Evolutionary conservation across 2,113 vertebrate genomes (phyloP).

Genomic region (Tetrao urogallus): DNA sequence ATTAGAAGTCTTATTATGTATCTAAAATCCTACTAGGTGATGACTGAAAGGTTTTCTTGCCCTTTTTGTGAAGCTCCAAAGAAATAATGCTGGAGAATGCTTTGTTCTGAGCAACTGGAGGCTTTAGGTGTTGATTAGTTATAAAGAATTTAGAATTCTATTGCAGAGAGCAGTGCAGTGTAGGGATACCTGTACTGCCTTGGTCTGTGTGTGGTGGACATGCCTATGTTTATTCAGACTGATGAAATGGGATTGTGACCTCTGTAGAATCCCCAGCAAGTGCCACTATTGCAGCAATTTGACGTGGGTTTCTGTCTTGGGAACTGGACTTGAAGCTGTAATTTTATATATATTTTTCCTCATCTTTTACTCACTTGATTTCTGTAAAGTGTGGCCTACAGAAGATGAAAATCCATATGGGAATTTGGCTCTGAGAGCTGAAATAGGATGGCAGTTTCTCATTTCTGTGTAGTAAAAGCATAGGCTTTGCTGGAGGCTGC

Average conservation of each 20-base stretch:
- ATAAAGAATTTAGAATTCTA: neutral
- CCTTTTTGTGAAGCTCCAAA: neutral
- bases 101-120: neutral
- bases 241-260: neutral
- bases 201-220: neutral
- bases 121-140: neutral
- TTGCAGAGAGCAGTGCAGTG: fast-evolving
- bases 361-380: neutral
- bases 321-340: neutral
- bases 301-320: neutral
- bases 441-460: fast-evolving
- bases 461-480: neutral
- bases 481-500: neutral
- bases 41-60: neutral
- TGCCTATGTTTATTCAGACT: neutral
- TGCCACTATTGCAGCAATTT: neutral
- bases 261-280: neutral
- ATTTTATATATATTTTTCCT: neutral
- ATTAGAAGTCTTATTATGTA: neutral
- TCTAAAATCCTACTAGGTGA: neutral
- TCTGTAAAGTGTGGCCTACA: neutral
- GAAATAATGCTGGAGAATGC: neutral
- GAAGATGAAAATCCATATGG: neutral
- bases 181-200: neutral
- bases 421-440: neutral